Evolutionary conservation across 2,113 vertebrate species (phyloP), one percentile per base, ranked within the genome.

Genomic region (Meriones unguiculatus): DNA sequence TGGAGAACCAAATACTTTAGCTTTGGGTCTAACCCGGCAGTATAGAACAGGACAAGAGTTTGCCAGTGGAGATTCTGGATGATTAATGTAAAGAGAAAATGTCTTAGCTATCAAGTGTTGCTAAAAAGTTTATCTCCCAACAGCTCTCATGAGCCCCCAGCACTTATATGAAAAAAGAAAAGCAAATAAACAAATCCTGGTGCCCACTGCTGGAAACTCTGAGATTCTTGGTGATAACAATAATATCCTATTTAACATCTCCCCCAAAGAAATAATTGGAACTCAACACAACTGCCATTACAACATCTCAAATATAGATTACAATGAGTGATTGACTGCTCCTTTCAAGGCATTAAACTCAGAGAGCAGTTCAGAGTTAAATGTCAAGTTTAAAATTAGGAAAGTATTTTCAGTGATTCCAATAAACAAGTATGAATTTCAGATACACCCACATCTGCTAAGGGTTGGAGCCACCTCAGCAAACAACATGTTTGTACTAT

Each of bases 161-260:
- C 41, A 46, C 64, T 30, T 46, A 46, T 28, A 38, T 92, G 38
- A 32, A 25, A 89, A 90, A 95, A 38, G 70, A 25, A 95, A 25
- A 73, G 14, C 88, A 92, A 86, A 72, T 93, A 97, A 97, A 97
- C 76, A 95, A 89, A 96, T 10, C 57, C 88, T 84, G 91, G 67
- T 97, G 91, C 35, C 35, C 70, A 75, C 3, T 70, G 80, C 89
- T 93, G 13, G 89, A 94, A 95, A 95, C 90, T 96, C 67, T 97
- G 77, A 69, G 94, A 95, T 89, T 84, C 90, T 46, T 94, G 52
- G 54, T 76, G 95, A 69, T 57, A 94, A 82, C 64, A 96, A 94
- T 38, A 25, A 87, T 82, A 18, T 46, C 13, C n/a, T 30, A 20
- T 65, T 85, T 46, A 85, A 65, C 32, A 92, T 54, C 25, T 73